phyloP scores from a whole-genome alignment of 2,113 vertebrate genomes.

The Sardina pilchardus region DNA sequence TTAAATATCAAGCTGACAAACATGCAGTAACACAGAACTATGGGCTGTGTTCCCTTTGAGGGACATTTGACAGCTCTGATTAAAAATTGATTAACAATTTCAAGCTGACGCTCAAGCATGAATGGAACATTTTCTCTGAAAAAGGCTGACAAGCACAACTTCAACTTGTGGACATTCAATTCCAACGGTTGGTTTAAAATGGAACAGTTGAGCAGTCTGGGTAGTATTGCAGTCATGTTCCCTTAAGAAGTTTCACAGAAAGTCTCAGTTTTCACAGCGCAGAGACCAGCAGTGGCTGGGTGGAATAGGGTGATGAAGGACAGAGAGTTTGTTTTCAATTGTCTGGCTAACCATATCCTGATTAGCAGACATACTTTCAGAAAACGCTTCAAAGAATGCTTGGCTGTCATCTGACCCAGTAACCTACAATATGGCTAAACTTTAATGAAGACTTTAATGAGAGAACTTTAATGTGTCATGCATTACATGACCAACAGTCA shows the following conservation, averaged over 20 bases:
- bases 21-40: neutral
- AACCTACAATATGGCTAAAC: no score
- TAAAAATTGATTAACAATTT: constrained; percentile 1
- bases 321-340: no score
- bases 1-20: neutral
- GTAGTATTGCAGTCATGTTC: neutral
- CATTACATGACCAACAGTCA: no score
- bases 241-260: neutral
- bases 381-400: no score
- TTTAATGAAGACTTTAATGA: no score
- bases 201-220: neutral
- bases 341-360: no score
- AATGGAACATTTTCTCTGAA: neutral
- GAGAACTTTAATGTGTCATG: no score
- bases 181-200: neutral
- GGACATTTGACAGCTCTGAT: neutral
- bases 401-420: no score
- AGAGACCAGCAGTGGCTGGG: neutral
- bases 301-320: no score
- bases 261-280: neutral
- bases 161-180: neutral
- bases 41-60: neutral
- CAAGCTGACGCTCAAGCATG: neutral
- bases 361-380: no score
- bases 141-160: neutral